Base-by-base conservation (phyloP, 1,140 invertebrate genomes). In the Drosophila rufa region DNA sequence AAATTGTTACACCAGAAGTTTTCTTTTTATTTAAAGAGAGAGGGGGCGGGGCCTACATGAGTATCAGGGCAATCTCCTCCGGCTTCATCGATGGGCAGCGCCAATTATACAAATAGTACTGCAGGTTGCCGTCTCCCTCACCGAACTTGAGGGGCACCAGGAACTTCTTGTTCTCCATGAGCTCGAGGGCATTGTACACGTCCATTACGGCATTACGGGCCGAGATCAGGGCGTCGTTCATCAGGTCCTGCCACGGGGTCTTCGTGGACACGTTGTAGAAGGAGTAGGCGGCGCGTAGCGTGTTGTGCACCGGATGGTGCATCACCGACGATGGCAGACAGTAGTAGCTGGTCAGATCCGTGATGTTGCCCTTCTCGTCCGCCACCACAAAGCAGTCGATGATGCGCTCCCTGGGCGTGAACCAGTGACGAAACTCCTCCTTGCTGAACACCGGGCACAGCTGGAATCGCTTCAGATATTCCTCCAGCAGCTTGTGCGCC, bases 71-170 rank as follows among this genome's bases (percentile, higher is more conserved):
- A 82, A 97, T 95, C 86, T 96, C 96, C 81, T 96, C 95, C n/a
- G 99, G 96, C 67, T 95, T 93, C 95, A 99, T 98, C 77, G 95
- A 95, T 33, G 98, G 98, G 94, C 99, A 99, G 93, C 97, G 96
- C 99, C 99, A 99, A 94, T 99, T 99, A 93, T 99, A 99, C 75
- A 99, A 94, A 94, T 99, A 99, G 94, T 99, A 99, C 94, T 99
- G 99, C 56, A 99, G 95, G 94, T 99, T 99, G 38, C 99, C 99
- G 94, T 99, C 99, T 51, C 99, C 99, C 78, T 99, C 98, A n/a
- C 99, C 99, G 94, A 99, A 99, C 94, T 99, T 99, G 8, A 99
- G 93, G 43, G 97, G 95, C 92, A 98, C 96, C 90, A 99, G 94
- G 93, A 99, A 99, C 87, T 97, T 95, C 90, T 97, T 97, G 93